phyloP scores from a whole-genome alignment of 2,797 vertebrate genomes.

The Microctenopoma lineatum region DNA sequence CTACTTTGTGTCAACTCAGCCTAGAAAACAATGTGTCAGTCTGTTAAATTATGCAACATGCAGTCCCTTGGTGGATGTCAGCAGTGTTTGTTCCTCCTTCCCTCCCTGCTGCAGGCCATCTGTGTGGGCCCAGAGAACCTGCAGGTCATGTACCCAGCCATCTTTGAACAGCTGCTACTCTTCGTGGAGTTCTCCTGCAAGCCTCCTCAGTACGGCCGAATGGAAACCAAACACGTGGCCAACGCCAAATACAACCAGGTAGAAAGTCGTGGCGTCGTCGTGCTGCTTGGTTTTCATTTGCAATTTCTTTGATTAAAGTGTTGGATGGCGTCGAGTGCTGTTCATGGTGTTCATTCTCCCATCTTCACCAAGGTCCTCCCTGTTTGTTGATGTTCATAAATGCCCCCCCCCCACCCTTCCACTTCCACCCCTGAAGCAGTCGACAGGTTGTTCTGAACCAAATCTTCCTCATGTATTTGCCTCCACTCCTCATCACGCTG shows the following conservation, averaged over 20 bases:
- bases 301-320: slow-evolving; percentile 24
- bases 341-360: background rate
- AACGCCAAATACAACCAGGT: slow-evolving; percentile 99
- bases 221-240: slow-evolving; percentile 99
- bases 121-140: slow-evolving; percentile 96
- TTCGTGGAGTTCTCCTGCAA: slow-evolving; percentile 99
- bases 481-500: slow-evolving; percentile 23
- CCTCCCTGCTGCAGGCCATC: slow-evolving; percentile 89
- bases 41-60: slow-evolving; percentile 60
- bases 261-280: background rate
- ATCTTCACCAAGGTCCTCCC: slow-evolving; percentile 35
- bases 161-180: slow-evolving; percentile 95
- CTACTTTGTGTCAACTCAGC: slow-evolving; percentile 22
- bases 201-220: slow-evolving; percentile 96
- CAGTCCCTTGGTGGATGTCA: slow-evolving; percentile 64
- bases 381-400: slow-evolving; percentile 42
- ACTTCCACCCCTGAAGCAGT: slow-evolving; percentile 14
- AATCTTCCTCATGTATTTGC: slow-evolving; percentile 23
- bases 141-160: slow-evolving; percentile 99
- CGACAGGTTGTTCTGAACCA: slow-evolving; percentile 29
- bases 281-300: slow-evolving; percentile 21
- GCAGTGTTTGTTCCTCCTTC: slow-evolving; percentile 71
- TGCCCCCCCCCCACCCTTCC: background rate
- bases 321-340: background rate
- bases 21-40: slow-evolving; percentile 50